Percentiles rank a stretch among this genome's conserved stretches.
phyloP scores from a whole-genome alignment of 2,888 invertebrate species.

The Drosophila phalerata region DNA sequence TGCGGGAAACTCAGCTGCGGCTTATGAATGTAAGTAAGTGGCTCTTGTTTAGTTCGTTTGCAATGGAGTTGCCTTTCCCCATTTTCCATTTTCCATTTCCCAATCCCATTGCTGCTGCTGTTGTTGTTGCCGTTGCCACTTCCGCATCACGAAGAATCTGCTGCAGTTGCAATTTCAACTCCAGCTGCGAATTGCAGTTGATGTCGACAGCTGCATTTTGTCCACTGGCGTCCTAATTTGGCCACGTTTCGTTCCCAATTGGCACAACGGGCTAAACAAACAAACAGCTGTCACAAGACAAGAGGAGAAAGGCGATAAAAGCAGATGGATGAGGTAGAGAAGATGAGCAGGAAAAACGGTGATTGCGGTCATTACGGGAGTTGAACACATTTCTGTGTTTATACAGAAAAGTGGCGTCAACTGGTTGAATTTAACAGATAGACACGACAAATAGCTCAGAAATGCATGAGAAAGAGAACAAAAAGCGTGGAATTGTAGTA shows the following conservation, averaged over 20 bases:
- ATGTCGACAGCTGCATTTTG: conserved; percentile 54
- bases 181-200: conserved; percentile 38
- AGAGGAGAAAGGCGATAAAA: too few relatives aligned
- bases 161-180: neutral
- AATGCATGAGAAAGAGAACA: neutral
- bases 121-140: conserved; percentile 44
- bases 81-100: conserved; percentile 10
- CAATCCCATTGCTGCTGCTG: conserved; percentile 11
- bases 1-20: conserved; percentile 47
- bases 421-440: conserved; percentile 21
- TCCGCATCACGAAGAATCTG: conserved; percentile 45
- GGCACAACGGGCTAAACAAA: conserved; percentile 61
- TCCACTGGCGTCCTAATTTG: conserved; percentile 69
- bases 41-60: conserved; percentile 80
- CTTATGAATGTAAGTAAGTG: conserved; percentile 80
- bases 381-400: conserved; percentile 40
- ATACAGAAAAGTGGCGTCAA: conserved; percentile 25
- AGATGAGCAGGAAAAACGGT: conserved; percentile 17
- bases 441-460: neutral
- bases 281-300: conserved; percentile 47
- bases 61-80: conserved; percentile 29
- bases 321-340: neutral
- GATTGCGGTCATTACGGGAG: conserved; percentile 60
- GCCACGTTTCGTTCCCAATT: conserved; percentile 74
- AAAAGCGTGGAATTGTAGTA: neutral